phyloP scores from a whole-genome alignment of 2,888 invertebrate species.

The Dendrolimus pini region DNA sequence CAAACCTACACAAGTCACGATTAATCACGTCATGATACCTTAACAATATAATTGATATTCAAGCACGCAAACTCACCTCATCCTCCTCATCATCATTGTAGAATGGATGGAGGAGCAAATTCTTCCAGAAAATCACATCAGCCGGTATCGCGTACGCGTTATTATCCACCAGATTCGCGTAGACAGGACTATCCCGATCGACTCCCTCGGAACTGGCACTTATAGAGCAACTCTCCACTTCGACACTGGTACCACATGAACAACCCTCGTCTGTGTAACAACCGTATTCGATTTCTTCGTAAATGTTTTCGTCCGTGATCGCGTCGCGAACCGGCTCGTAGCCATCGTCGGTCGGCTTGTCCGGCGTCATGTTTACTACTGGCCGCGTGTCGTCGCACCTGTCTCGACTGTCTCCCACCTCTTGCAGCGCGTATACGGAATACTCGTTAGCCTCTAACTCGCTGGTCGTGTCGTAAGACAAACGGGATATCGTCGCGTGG shows the following conservation, averaged over 20 bases:
- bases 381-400: constrained; percentile 47
- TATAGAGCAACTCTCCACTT: constrained; percentile 63
- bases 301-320: constrained; percentile 64
- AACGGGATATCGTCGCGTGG: constrained; percentile 52
- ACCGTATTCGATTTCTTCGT: constrained; percentile 66
- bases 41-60: not conserved
- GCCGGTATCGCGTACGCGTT: constrained; percentile 65
- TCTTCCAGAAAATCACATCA: constrained; percentile 75
- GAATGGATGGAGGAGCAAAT: constrained; percentile 60
- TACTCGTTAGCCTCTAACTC: constrained; percentile 52
- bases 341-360: constrained; percentile 61
- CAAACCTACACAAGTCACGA: not conserved
- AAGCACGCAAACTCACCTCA: constrained; percentile 48
- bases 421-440: constrained; percentile 56
- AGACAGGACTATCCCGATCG: constrained; percentile 62
- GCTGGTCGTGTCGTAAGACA: constrained; percentile 58
- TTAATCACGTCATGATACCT: not conserved
- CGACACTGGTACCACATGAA: constrained; percentile 65
- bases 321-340: constrained; percentile 68
- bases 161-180: constrained; percentile 64
- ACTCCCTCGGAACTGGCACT: constrained; percentile 64
- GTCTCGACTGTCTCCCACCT: constrained; percentile 73
- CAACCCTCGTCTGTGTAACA: constrained; percentile 64
- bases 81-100: constrained; percentile 76
- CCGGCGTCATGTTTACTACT: constrained; percentile 64